phyloP scores from a whole-genome alignment of 2,113 vertebrate species.

The Lontra canadensis region DNA sequence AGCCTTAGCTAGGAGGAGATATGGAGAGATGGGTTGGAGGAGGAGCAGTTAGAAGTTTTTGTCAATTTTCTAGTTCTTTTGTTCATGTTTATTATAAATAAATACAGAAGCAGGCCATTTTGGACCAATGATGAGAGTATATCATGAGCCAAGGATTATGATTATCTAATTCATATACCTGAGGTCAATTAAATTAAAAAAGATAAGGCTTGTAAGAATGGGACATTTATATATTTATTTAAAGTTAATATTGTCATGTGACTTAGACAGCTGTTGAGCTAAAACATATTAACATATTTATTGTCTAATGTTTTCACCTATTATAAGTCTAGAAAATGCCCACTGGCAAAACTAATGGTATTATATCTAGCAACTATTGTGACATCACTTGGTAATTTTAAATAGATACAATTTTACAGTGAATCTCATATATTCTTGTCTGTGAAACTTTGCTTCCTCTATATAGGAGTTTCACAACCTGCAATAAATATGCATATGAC shows the following conservation, averaged over 20 bases:
- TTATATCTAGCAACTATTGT: constrained; percentile 34
- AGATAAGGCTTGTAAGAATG: constrained; percentile 40
- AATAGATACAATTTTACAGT: constrained; percentile 39
- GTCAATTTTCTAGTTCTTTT: constrained; percentile 39
- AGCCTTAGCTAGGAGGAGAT: not conserved
- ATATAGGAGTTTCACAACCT: constrained; percentile 51
- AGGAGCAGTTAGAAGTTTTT: not conserved
- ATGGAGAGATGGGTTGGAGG: not conserved
- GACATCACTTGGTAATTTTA: not conserved
- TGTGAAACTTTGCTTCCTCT: constrained; percentile 58
- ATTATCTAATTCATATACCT: not conserved
- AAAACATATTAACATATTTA: constrained; percentile 52
- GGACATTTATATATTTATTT: constrained; percentile 43
- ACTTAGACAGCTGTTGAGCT: constrained; percentile 41
- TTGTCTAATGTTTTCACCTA: not conserved
- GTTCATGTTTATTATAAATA: constrained; percentile 36
- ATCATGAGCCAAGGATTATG: constrained; percentile 22
- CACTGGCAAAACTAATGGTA: constrained; percentile 21
- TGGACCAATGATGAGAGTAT: constrained; percentile 26
- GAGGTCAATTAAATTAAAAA: constrained; percentile 43
- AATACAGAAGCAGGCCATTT: not conserved
- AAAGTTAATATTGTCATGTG: constrained; percentile 42
- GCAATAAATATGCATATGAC: not conserved
- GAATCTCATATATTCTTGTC: constrained; percentile 8
- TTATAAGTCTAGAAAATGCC: constrained; percentile 64